Evolutionary conservation across 2,888 invertebrate species (phyloP), one percentile per base, ranked within the genome.

Genomic region (Notocelia uddmanniana): DNA sequence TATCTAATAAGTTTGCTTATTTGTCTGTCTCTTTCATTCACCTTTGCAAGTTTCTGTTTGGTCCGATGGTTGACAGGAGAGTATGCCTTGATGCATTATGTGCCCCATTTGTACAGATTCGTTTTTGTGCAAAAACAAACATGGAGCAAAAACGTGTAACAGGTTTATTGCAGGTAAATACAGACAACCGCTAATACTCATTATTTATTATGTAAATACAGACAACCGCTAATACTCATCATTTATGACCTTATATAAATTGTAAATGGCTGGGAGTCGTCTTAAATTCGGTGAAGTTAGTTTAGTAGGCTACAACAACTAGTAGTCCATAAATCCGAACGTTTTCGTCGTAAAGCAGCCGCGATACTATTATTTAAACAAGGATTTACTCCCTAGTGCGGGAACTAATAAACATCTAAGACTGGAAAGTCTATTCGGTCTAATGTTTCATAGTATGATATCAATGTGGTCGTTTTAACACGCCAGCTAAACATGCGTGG

Each of bases 351-450:
- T 64, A 64, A 64, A 64, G 10, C 26, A 55, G 26, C 34, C 11
- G 52, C 52, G 19, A 64, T 34, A 37, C 63, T 64, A 19, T 64
- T 54, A 64, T 50, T 52, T 64, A 52, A 64, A 64, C 52, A 52
- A 52, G 52, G 63, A 63, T 64, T 64, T 37, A 64, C 63, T 64
- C 50, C 50, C 52, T 64, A 64, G 34, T 52, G 52, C 52, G 34
- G 52, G 34, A 34, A 54, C 50, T 50, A 23, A 2, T 26, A n/a
- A 37, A 37, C 13, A 37, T 13, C 37, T 13, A 3, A 0, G 37
- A 13, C 37, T 10, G 3, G 13, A 13, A 37, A 3, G 11, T 13
- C 45, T n/a, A 45, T 45, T 45, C 3, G n/a, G 45, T n/a, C 1
- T 5, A 6, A 45, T 6, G 13, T n/a, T 37, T n/a, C 13, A 5